Conservation (phyloP, 2,113 vertebrate species). For the Accipiter cooperii region DNA sequence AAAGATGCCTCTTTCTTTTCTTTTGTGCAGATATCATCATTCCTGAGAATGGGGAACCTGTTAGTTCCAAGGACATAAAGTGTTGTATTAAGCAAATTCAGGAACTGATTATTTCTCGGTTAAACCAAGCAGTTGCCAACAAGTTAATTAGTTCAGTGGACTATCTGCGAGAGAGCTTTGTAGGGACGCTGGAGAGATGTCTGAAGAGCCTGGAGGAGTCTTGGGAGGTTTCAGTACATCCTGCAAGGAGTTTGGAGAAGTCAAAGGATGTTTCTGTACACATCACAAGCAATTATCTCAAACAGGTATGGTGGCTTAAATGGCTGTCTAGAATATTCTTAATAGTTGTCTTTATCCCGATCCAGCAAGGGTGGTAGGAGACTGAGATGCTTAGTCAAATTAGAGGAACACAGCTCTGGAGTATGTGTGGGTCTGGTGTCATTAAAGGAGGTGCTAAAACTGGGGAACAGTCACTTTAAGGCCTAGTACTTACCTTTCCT, state of each 20-base stretch:
- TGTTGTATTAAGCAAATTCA: slow-evolving; percentile 95
- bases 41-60: slow-evolving; percentile 87
- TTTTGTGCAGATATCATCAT: slow-evolving; percentile 82
- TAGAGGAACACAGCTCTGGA: neutral
- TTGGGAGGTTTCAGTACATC: slow-evolving; percentile 73
- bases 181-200: slow-evolving; percentile 93
- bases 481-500: neutral
- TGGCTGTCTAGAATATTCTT: neutral
- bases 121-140: slow-evolving; percentile 96
- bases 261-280: slow-evolving; percentile 74
- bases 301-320: slow-evolving; percentile 79
- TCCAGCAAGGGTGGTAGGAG: neutral
- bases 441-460: neutral
- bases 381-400: neutral
- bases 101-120: slow-evolving; percentile 87
- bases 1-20: neutral
- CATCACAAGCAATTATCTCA: slow-evolving; percentile 95
- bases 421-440: neutral
- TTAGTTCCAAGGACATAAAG: slow-evolving; percentile 89
- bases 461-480: neutral
- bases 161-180: slow-evolving; percentile 94
- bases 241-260: slow-evolving; percentile 81
- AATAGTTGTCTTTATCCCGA: neutral
- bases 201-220: slow-evolving; percentile 93
- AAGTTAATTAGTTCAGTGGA: slow-evolving; percentile 96